Conservation (phyloP, 2,888 invertebrate genomes). For the Linnaemya tessellans region DNA sequence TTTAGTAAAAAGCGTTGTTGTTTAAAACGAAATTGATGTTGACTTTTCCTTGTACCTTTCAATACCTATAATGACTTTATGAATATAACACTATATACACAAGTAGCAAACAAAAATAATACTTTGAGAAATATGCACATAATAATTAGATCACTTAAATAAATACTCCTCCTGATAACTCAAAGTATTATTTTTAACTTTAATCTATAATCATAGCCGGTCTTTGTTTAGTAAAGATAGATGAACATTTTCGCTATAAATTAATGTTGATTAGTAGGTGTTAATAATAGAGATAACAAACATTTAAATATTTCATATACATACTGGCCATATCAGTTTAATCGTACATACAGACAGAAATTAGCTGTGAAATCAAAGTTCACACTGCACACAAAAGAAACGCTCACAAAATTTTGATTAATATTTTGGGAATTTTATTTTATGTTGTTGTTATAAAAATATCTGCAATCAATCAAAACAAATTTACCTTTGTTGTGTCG, state of each 20-base stretch:
- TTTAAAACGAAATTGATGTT: too few species aligned
- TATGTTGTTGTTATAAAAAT: constrained; percentile 6
- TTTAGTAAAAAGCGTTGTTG: too few species aligned
- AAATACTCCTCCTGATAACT: neutral
- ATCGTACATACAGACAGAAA: neutral
- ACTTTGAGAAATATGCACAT: too few species aligned
- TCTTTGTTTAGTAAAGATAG: constrained; percentile 23
- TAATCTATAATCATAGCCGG: constrained; percentile 24
- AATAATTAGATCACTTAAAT: too few species aligned
- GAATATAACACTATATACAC: too few species aligned
- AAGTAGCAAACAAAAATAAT: too few species aligned
- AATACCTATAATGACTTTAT: too few species aligned
- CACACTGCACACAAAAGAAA: constrained; percentile 34
- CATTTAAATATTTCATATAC: neutral
- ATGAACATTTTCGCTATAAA: neutral
- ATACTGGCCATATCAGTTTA: neutral
- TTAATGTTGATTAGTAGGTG: constrained; percentile 20
- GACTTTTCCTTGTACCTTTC: too few species aligned
- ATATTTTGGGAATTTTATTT: constrained; percentile 1
- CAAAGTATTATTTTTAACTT: neutral
- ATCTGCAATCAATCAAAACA: neutral
- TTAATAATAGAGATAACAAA: constrained; percentile 37
- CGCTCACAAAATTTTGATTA: neutral
- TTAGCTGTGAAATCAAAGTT: constrained; percentile 59
- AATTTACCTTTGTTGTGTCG: constrained; percentile 36